phyloP scores from a whole-genome alignment of 2,888 invertebrate species.

The Galeruca laticollis region DNA sequence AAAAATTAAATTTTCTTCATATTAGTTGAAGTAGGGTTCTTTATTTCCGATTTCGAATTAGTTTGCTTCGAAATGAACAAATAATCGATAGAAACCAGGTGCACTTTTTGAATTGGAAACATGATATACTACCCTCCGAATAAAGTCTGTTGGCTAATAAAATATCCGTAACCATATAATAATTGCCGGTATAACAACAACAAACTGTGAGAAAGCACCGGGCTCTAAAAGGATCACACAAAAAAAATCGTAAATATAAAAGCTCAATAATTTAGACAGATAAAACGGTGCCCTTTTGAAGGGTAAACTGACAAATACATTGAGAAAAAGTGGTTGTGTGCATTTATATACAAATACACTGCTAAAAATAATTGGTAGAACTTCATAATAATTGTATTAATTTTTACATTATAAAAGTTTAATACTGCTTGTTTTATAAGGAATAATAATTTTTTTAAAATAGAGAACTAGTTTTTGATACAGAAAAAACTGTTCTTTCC shows the following conservation, averaged over 20 bases:
- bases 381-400: no score
- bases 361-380: no score
- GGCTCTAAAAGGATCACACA: conserved; percentile 14
- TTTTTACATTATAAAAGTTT: no score
- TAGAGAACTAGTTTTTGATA: no score
- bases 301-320: neutral
- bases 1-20: no score
- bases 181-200: conserved; percentile 23
- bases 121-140: conserved; percentile 16
- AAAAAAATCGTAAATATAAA: conserved; percentile 7
- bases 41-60: no score
- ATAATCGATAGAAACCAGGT: conserved; percentile 13
- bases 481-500: no score
- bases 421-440: no score
- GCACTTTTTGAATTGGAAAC: conserved; percentile 8
- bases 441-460: no score
- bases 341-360: no score
- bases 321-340: no score
- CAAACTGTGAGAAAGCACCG: conserved; percentile 32
- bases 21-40: no score
- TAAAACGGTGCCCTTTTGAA: conserved; percentile 20
- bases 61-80: neutral
- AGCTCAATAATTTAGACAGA: conserved; percentile 29
- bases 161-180: conserved; percentile 25
- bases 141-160: conserved; percentile 16